Evolutionary conservation across 2,797 vertebrate species (phyloP), one percentile per base, ranked within the genome.

Genomic region (Leptoclinus maculatus): DNA sequence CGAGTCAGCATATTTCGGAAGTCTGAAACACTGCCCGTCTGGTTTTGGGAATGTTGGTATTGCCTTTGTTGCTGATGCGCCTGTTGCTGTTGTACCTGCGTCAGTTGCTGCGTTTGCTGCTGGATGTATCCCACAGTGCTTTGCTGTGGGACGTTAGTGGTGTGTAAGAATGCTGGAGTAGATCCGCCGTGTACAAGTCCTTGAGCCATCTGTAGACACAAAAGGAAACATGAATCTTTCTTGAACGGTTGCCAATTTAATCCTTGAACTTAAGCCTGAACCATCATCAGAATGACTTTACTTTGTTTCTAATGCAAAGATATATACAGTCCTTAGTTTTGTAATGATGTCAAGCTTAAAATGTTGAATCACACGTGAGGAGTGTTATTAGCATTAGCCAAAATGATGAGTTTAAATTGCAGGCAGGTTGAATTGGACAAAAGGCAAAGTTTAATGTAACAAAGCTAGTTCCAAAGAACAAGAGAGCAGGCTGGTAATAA

Each of bases 1-100:
- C 95, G 96, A 32, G 96, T 96, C 82, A 97, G 92, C 94, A 97
- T 94, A 88, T 96, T 97, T 0, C 95, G 86, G 78, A 96, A 94
- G 93, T 96, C 97, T 0, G 96, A 94, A 79, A 96, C 91, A 68
- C 90, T 94, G 90, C 94, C 93, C 57, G 94, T 69, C 80, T 96
- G 95, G 87, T 92, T 92, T 83, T 96, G 95, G 0, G 85, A 57
- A 83, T 93, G 95, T 89, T 92, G 96, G 87, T 92, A 95, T 84
- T 96, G 96, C 81, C 94, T 94, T 78, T 95, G 97, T 0, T 95
- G 90, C 60, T 94, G 89, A 4, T 94, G 87, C 2, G 84, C 94
- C 0, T 93, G 88, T 39, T 94, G 94, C 23, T 94, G 94, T 74
- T 95, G 96, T 9, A 93, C 93, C 71, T 94, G 96, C 0, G 92